Evolutionary conservation across 1,140 invertebrate genomes (phyloP), one percentile per base, ranked within the genome.

Genomic region (Drosophila tani): DNA sequence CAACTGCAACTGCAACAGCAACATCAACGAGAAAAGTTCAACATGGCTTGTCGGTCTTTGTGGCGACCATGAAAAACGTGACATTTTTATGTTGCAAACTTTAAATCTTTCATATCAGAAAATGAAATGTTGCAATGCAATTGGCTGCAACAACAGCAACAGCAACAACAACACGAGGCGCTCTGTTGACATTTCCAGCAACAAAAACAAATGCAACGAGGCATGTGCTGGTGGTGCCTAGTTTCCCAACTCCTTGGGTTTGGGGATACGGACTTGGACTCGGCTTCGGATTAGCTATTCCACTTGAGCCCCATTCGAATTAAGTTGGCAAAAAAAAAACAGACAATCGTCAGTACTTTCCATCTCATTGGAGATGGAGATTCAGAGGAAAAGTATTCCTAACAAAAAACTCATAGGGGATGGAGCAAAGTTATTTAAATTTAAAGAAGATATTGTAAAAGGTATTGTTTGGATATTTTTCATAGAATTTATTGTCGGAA

Each of bases 71-170:
- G 91, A 92, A 92, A 92, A 92, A 92, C 91, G 91, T 92, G 91
- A 92, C 91, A 92, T 92, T 92, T 92, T 92, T 87, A 91, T 92
- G 91, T 92, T 91, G 91, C 91, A 91, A 88, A 91, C 90, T 91
- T 86, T 91, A 92, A 92, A 92, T 92, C 91, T 92, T 92, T 92
- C 91, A 92, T 91, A 91, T 91, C 90, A 91, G 82, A 91, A 90
- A 90, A 81, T 90, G 85, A 91, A 85, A 85, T 90, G 88, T 91
- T 88, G 87, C 88, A 87, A 87, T 87, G 87, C 84, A 84, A 90
- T 88, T 84, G 84, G 81, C 83, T 83, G 71, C 83, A 86, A 82
- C 81, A 69, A 60, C 79, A 51, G 35, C 75, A 82, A 38, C 83
- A 73, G 2, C 68, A 78, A 29, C 46, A 79, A 21, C 80, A 82